Percentiles rank a stretch among this genome's conserved stretches.
These are phyloP conservation scores for Drosophila nasuta DNA, from an alignment of 1,140 invertebrate genomes.

Conservation along the genomic window DNA sequence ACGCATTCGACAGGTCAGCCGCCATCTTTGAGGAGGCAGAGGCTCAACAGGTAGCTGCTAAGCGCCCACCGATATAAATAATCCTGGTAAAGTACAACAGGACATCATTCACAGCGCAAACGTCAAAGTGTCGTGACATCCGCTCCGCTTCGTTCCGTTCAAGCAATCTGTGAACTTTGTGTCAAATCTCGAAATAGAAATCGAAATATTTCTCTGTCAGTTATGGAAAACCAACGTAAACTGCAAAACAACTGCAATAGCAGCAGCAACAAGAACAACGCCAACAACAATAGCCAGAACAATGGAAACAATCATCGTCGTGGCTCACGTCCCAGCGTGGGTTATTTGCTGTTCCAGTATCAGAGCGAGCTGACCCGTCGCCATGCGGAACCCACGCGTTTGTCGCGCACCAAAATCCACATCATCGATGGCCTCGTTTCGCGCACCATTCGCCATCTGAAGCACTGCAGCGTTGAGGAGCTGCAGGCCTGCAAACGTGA, in stretches of 20 bases:
- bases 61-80: conserved; percentile 72
- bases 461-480: conserved; percentile 72
- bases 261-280: neutral
- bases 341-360: conserved; percentile 72
- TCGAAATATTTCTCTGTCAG: neutral
- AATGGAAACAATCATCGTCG: conserved; percentile 44
- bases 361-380: conserved; percentile 69
- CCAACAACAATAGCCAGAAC: neutral
- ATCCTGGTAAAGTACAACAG: conserved; percentile 63
- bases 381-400: conserved; percentile 66
- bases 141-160: conserved; percentile 6
- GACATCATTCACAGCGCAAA: conserved; percentile 74
- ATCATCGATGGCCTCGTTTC: conserved; percentile 73
- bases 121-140: conserved; percentile 62
- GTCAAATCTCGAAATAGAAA: neutral
- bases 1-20: conserved; percentile 58
- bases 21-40: conserved; percentile 7
- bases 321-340: conserved; percentile 62
- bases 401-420: conserved; percentile 75
- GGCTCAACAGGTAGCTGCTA: conserved; percentile 30
- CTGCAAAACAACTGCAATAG: neutral
- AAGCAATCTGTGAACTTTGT: neutral
- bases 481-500: conserved; percentile 70
- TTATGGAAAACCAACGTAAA: conserved; percentile 60
- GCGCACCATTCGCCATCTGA: conserved; percentile 65